Conservation (phyloP, 2,888 invertebrate species). For the Toxonevra muliebris region DNA sequence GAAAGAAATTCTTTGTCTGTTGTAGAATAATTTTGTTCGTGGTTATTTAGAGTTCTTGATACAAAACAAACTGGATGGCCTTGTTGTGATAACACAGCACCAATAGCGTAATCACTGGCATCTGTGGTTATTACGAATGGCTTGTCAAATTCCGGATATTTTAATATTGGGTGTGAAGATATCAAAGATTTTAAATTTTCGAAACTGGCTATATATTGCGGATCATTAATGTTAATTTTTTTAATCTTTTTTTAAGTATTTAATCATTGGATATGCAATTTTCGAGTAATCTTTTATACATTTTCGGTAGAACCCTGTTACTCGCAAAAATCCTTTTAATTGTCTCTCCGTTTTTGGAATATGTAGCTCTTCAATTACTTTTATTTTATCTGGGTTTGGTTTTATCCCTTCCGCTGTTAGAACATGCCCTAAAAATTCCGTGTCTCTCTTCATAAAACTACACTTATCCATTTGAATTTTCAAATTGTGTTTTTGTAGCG, state of each 20-base stretch:
- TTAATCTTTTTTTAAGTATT: conserved; percentile 18
- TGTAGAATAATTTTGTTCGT: conserved; percentile 6
- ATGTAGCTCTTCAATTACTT: conserved; percentile 12
- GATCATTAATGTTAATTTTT: conserved; percentile 23
- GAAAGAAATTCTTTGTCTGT: conserved; percentile 11
- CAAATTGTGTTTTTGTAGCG: background rate
- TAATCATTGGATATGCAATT: conserved; percentile 22
- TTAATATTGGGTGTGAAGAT: conserved; percentile 23
- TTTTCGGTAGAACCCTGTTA: conserved; percentile 19
- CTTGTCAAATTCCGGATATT: conserved; percentile 25
- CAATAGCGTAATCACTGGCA: conserved; percentile 22
- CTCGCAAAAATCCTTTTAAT: conserved; percentile 25
- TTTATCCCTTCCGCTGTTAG: conserved; percentile 13
- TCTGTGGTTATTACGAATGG: conserved; percentile 29
- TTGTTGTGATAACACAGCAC: conserved; percentile 25
- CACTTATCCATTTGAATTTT: conserved; percentile 10
- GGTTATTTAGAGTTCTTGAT: conserved; percentile 27
- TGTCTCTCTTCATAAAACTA: conserved; percentile 1
- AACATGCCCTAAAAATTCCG: conserved; percentile 13
- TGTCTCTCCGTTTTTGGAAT: conserved; percentile 11
- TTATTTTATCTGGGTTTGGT: background rate
- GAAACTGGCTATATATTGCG: conserved; percentile 32
- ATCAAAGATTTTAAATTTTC: conserved; percentile 35
- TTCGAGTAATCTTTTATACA: conserved; percentile 8
- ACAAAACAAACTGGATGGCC: conserved; percentile 30